These are phyloP conservation scores for Indicator maculatus DNA, from an alignment of 2,113 vertebrate genomes.

Conservation along the genomic window DNA sequence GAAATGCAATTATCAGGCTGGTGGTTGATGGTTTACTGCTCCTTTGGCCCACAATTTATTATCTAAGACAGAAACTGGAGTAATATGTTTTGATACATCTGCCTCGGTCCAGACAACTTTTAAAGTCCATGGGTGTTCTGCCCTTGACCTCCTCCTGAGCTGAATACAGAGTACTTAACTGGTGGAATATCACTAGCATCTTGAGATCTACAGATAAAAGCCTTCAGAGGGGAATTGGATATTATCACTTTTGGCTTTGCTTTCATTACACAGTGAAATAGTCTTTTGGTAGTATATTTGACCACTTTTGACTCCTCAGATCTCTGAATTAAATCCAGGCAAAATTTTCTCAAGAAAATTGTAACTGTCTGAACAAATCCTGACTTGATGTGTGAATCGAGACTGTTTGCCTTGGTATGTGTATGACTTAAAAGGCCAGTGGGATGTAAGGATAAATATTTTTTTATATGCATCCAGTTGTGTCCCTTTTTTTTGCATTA, in stretches of 20 bases:
- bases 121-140: conserved; percentile 14
- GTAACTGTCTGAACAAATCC: background rate
- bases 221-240: background rate
- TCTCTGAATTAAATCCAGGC: background rate
- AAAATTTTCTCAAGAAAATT: background rate
- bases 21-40: conserved; percentile 50
- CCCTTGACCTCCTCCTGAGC: conserved; percentile 37
- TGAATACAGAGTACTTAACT: background rate
- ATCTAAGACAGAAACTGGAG: conserved; percentile 1
- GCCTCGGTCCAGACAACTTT: conserved; percentile 23
- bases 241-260: background rate
- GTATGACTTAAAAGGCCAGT: background rate
- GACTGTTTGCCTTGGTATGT: background rate
- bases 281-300: background rate
- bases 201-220: conserved; percentile 21
- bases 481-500: background rate
- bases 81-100: conserved; percentile 40
- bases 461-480: background rate
- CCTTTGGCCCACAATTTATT: conserved; percentile 55
- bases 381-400: background rate
- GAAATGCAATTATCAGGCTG: conserved; percentile 59
- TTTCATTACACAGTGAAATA: background rate
- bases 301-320: background rate
- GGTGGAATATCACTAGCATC: background rate
- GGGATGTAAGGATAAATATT: background rate